Evolutionary conservation across 2,888 invertebrate species (phyloP).

Genomic region (Azorinus chamasolen): DNA sequence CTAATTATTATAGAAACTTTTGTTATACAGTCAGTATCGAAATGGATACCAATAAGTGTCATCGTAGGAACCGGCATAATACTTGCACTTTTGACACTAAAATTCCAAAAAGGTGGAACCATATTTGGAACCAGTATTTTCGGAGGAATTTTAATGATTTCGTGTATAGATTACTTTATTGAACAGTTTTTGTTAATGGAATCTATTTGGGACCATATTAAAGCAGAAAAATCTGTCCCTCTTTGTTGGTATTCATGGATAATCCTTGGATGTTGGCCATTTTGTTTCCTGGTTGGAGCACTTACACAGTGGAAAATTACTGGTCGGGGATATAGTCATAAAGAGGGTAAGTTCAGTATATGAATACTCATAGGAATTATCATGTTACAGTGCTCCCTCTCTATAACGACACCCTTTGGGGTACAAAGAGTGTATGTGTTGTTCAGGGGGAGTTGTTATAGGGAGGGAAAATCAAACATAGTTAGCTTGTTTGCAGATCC

Average conservation of each 20-base stretch:
- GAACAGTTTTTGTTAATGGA: conserved; percentile 90
- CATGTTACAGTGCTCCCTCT: too few species aligned
- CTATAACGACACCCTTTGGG: too few species aligned
- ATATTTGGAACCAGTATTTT: conserved; percentile 92
- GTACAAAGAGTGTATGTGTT: too few species aligned
- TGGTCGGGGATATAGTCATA: conserved; percentile 88
- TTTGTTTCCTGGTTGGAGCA: conserved; percentile 90
- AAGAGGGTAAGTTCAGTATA: conserved; percentile 85
- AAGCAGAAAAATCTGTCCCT: conserved; percentile 86
- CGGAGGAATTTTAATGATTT: conserved; percentile 91
- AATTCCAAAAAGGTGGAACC: conserved; percentile 92
- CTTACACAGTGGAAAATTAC: conserved; percentile 91
- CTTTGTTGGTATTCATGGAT: conserved; percentile 92
- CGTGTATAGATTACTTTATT: conserved; percentile 92
- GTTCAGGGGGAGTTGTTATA: too few species aligned
- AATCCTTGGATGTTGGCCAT: conserved; percentile 91
- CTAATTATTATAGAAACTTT: conserved; percentile 88
- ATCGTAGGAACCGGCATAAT: conserved; percentile 90
- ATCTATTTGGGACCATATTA: conserved; percentile 91
- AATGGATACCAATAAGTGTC: conserved; percentile 91
- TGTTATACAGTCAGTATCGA: conserved; percentile 88
- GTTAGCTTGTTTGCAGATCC: too few species aligned
- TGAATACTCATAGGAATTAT: too few species aligned
- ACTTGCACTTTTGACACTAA: conserved; percentile 91
- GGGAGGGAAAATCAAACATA: too few species aligned